Evolutionary conservation across 92 coral and sea anemone species (phyloP), one percentile per base, ranked within the genome.

Genomic region (Umimayanthus kanabou): DNA sequence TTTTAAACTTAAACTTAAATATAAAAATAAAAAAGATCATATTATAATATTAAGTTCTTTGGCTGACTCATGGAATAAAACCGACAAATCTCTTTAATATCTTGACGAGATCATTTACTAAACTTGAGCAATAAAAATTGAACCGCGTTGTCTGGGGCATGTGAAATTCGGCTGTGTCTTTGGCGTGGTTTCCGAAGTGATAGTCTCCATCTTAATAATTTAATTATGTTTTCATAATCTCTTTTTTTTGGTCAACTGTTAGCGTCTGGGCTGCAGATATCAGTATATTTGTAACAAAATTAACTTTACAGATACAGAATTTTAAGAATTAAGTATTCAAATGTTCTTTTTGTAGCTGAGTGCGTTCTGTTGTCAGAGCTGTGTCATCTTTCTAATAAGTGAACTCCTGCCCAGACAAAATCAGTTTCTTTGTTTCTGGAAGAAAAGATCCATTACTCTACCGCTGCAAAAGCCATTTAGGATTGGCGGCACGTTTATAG

Each of bases 221-320:
- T 49, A 42, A 75, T 75, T 75, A 75, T 75, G 50, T 75, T 75
- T 75, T 75, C 79, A 15, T 37, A 75, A 75, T 75, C 47, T 15
- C 28, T 66, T 66, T 75, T 75, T 73, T 39, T 75, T 75, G 50
- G 50, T 42, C 47, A 75, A 13, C 50, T 39, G 10, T 42, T 22
- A 15, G 28, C 50, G 55, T 75, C 50, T 75, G 79, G 79, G 79
- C 53, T 75, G 25, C 79, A 75, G 79, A 39, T 75, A 75, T 75
- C 55, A 37, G 50, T 75, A 1, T 6, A 33, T 39, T 9, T 5
- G 55, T 75, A 39, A 40, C 79, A 4, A 39, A 39, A 39, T 75
- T 16, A 75, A 75, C 3, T 75, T 23, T 75, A 39, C 18, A 20
- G 79, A 75, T 37, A 75, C 47, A 73, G 5, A 39, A 0, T 16